These are phyloP conservation scores for Bembecia ichneumoniformis DNA, from an alignment of 2,888 invertebrate species.

Conservation along the genomic window DNA sequence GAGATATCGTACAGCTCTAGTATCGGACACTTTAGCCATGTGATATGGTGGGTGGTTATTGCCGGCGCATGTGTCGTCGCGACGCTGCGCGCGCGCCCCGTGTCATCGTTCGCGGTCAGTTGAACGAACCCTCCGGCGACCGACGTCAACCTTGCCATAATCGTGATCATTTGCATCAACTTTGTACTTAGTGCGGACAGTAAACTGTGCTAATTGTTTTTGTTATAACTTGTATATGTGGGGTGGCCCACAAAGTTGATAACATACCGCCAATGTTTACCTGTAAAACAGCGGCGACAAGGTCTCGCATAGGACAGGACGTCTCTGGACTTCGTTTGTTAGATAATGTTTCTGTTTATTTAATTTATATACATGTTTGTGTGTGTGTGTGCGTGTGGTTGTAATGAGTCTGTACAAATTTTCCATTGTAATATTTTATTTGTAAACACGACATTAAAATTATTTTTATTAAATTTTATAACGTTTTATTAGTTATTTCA, in stretches of 20 bases:
- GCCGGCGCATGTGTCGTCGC: constrained; percentile 33
- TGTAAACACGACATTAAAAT: no score
- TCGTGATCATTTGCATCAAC: constrained; percentile 70
- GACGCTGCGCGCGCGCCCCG: constrained; percentile 56
- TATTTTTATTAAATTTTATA: no score
- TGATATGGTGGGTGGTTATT: constrained; percentile 19
- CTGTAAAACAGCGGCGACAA: no score
- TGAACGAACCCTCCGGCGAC: constrained; percentile 66
- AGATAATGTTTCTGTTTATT: no score
- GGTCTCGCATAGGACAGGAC: no score
- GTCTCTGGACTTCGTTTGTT: no score
- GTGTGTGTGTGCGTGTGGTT: background rate
- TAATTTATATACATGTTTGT: no score
- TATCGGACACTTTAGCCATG: background rate
- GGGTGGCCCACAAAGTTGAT: constrained; percentile 15
- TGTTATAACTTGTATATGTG: constrained; percentile 2
- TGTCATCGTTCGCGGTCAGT: constrained; percentile 72
- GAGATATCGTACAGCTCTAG: constrained; percentile 6
- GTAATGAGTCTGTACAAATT: no score
- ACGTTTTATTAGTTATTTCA: no score
- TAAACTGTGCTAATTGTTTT: constrained; percentile 47
- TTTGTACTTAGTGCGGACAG: constrained; percentile 51
- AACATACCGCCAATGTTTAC: no score
- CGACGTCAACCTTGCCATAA: constrained; percentile 71
- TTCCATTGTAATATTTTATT: no score